Percentiles rank a stretch among this genome's conserved stretches.
phyloP scores from a whole-genome alignment of 2,888 invertebrate genomes.

The Calameuta filiformis region DNA sequence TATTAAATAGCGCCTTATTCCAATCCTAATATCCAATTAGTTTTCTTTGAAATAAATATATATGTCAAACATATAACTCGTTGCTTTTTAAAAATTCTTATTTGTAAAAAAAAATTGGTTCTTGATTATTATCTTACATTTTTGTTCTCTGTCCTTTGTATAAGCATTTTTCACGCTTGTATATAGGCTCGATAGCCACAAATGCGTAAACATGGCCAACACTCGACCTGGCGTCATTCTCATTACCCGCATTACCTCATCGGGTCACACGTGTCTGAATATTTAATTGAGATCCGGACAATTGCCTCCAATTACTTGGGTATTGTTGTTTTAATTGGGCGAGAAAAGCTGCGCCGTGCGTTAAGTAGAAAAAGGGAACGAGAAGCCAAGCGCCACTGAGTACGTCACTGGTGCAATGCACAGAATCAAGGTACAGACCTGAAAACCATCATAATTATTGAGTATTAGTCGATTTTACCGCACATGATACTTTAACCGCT shows the following conservation, averaged over 20 bases:
- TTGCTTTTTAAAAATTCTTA: background rate
- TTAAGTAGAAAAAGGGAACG: background rate
- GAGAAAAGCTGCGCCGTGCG: background rate
- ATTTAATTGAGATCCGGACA: background rate
- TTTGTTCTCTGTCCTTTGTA: background rate
- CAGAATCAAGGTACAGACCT: background rate
- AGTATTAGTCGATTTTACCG: background rate
- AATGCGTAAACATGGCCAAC: background rate
- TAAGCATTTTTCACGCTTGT: background rate
- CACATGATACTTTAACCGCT: background rate
- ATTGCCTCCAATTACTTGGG: background rate
- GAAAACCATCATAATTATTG: background rate
- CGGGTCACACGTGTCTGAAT: background rate
- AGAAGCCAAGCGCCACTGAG: background rate
- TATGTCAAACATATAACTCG: background rate
- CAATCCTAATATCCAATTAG: too few species aligned
- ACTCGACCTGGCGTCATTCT: background rate
- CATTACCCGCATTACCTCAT: background rate
- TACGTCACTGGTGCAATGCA: background rate
- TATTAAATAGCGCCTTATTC: too few species aligned
- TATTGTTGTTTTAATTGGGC: background rate
- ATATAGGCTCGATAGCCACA: background rate
- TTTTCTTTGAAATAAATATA: too few species aligned
- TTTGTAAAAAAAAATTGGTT: background rate
- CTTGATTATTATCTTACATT: background rate